Evolutionary conservation across 1,140 invertebrate species (phyloP), one percentile per base, ranked within the genome.

Genomic region (Drosophila pseudoobscura): DNA sequence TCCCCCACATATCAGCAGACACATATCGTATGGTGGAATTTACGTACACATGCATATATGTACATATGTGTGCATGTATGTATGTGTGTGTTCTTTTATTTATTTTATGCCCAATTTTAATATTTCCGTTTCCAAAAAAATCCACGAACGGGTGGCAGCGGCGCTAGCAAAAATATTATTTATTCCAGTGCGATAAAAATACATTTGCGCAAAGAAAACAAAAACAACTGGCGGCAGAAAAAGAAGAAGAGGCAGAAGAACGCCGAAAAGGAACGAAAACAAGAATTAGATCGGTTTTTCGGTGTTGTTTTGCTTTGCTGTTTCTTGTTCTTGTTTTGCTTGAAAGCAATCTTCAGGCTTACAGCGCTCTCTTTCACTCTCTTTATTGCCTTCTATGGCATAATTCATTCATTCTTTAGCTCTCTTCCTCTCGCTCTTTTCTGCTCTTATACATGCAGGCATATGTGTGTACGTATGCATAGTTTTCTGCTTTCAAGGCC

Each of bases 361-460:
- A 53, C 22, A 31, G 66, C 4, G 49, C 49, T 44, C 29, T 46
- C 39, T 52, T 45, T 57, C 35, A 5, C 46, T 52, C n/a, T 17
- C 22, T 35, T 39, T 71, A 60, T 78, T 78, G 56, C 80, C 75
- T 75, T 82, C 52, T 82, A 60, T 65, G 78, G 60, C 53, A 69
- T 74, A 74, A 74, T 75, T 63, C 47, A 59, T 79, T 74, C 64
- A 78, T 75, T 80, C 60, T 56, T 70, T 43, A 31, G 45, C 31
- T 55, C 63, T 59, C 15, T 45, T 35, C 56, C 46, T 61, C 45
- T 61, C 54, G 55, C 70, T 65, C 46, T 65, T 31, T 5, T 55
- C 15, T 45, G 43, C 56, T 68, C 61, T 54, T 58, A 29, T 64
- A 26, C 5, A 5, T 49, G 35, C 7, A 31, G 3, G 2, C 46